Conservation (phyloP, 2,888 invertebrate genomes). For the Clepsis dumicolana region DNA sequence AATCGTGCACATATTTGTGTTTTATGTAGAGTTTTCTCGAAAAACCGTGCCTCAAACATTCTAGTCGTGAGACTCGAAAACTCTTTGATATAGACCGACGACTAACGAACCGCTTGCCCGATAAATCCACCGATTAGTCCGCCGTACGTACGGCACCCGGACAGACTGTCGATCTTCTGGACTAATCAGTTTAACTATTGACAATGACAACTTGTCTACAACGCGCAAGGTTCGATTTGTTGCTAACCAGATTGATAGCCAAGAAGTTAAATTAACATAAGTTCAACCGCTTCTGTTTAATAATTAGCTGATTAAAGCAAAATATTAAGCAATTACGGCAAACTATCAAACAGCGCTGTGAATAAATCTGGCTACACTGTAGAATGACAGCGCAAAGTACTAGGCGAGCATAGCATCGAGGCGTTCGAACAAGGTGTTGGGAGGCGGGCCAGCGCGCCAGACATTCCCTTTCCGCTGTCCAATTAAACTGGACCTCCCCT, state of each 20-base stretch:
- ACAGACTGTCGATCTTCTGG: conserved; percentile 59
- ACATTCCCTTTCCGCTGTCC: conserved; percentile 79
- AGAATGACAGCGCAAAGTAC: conserved; percentile 67
- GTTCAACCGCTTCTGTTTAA: conserved; percentile 11
- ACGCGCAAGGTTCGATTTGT: conserved; percentile 33
- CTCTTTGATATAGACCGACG: conserved; percentile 76
- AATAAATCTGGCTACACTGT: conserved; percentile 38
- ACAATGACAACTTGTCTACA: conserved; percentile 58
- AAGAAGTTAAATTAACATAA: conserved; percentile 29
- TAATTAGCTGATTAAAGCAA: conserved; percentile 5
- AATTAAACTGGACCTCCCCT: conserved; percentile 73
- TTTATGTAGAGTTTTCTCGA: conserved; percentile 71
- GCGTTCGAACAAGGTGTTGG: conserved; percentile 77
- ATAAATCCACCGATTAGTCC: conserved; percentile 50
- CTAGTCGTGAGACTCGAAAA: conserved; percentile 73
- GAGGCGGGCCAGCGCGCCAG: conserved; percentile 80
- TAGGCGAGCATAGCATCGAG: conserved; percentile 79
- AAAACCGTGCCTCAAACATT: conserved; percentile 72
- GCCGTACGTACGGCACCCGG: conserved; percentile 57
- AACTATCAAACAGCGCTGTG: conserved; percentile 6
- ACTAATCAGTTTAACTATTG: conserved; percentile 63
- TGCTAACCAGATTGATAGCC: conserved; percentile 14
- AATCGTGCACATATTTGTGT: conserved; percentile 73
- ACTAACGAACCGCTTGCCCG: conserved; percentile 66
- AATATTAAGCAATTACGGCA: conserved; percentile 11